A percentile compares a stretch with the other conserved stretches of the same genome.
Conservation (phyloP, 2,888 invertebrate genomes). For the Diarsia brunnea region DNA sequence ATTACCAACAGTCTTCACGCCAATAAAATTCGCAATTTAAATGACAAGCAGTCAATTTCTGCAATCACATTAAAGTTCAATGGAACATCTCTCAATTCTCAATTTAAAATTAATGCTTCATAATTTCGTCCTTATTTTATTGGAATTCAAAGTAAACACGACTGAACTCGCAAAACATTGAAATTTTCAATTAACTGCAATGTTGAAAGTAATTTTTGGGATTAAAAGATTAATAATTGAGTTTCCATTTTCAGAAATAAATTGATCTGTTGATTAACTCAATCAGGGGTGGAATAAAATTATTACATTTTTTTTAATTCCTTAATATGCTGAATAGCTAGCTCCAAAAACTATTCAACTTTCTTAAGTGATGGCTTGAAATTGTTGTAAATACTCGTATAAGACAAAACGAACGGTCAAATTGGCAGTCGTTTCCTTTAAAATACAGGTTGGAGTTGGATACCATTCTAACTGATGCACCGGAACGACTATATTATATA, state of each 20-base stretch:
- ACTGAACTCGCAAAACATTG: slow-evolving; percentile 35
- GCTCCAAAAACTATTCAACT: too few species aligned
- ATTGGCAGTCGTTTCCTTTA: too few species aligned
- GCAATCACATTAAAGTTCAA: slow-evolving; percentile 39
- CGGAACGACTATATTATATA: too few species aligned
- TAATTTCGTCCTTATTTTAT: slow-evolving; percentile 41
- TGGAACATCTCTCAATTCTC: slow-evolving; percentile 35
- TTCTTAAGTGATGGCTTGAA: neutral
- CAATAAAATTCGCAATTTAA: slow-evolving; percentile 40
- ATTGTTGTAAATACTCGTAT: neutral
- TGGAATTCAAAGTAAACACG: slow-evolving; percentile 48
- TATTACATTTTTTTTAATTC: neutral
- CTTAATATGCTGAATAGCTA: neutral
- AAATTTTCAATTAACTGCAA: slow-evolving; percentile 54
- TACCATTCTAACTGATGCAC: neutral
- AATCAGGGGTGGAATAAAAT: neutral
- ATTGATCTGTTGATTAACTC: neutral
- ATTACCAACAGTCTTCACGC: slow-evolving; percentile 11
- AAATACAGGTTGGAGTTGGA: too few species aligned
- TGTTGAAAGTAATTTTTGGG: slow-evolving; percentile 42
- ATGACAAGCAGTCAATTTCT: slow-evolving; percentile 37
- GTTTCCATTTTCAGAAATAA: slow-evolving; percentile 21
- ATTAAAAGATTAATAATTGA: slow-evolving; percentile 26
- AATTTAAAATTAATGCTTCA: slow-evolving; percentile 38
- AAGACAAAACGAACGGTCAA: neutral